phyloP scores from a whole-genome alignment of 2,797 vertebrate species.

The Cyclopterus lumpus region DNA sequence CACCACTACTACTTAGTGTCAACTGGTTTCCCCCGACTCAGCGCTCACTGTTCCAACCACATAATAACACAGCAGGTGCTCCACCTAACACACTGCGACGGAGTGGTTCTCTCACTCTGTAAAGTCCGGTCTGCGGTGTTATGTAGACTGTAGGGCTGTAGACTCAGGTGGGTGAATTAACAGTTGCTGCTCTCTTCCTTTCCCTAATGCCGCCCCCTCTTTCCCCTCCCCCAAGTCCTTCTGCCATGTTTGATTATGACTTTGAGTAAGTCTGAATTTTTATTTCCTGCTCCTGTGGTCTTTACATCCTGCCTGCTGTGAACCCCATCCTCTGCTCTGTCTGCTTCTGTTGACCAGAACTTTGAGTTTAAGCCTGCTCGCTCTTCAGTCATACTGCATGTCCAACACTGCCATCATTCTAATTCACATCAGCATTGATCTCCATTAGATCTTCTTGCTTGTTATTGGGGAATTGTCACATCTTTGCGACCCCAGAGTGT shows the following conservation, averaged over 20 bases:
- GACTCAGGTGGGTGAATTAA: slow-evolving; percentile 88
- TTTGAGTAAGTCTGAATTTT: slow-evolving; percentile 99
- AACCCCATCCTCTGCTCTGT: slow-evolving; percentile 40
- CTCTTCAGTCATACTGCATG: slow-evolving; percentile 63
- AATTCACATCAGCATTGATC: slow-evolving; percentile 41
- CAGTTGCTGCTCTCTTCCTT: slow-evolving; percentile 95
- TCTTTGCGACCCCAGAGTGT: slow-evolving; percentile 32
- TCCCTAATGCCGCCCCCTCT: slow-evolving; percentile 92
- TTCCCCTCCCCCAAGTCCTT: slow-evolving; percentile 87
- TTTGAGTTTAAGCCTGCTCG: slow-evolving; percentile 45
- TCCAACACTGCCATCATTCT: slow-evolving; percentile 34
- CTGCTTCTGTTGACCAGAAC: slow-evolving; percentile 37
- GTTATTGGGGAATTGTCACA: slow-evolving; percentile 22
- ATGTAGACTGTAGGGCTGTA: slow-evolving; percentile 45
- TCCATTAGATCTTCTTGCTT: slow-evolving; percentile 42
- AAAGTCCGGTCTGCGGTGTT: slow-evolving; percentile 50
- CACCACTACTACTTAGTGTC: background rate
- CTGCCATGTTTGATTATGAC: slow-evolving; percentile 99
- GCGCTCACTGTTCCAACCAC: slow-evolving; percentile 30
- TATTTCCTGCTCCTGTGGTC: slow-evolving; percentile 89
- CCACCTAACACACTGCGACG: slow-evolving; percentile 35
- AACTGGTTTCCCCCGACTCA: slow-evolving; percentile 22
- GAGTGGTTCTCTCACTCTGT: slow-evolving; percentile 33
- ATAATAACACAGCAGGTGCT: slow-evolving; percentile 49
- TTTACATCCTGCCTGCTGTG: slow-evolving; percentile 63